Evolutionary conservation across 2,888 invertebrate species (phyloP).

Genomic region (Caprella mutica): DNA sequence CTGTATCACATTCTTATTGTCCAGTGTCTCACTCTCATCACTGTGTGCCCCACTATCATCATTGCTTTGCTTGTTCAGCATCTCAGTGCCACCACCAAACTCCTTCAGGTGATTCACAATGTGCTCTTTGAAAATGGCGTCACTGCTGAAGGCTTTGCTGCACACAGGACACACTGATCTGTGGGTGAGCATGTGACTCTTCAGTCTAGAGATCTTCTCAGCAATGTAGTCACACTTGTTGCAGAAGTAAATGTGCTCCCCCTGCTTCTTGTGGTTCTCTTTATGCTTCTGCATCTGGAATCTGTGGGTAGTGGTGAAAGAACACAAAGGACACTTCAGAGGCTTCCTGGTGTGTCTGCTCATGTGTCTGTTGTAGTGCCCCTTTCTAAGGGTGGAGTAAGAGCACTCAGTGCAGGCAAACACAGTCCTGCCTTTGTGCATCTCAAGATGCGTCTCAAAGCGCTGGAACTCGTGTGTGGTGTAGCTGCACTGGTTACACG

Average conservation of each 20-base stretch:
- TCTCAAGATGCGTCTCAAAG: neutral
- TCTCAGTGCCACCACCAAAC: too few relatives aligned
- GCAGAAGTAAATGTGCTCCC: neutral
- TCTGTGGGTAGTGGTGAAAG: neutral
- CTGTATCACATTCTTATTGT: too few relatives aligned
- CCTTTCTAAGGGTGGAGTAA: neutral
- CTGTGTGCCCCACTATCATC: too few relatives aligned
- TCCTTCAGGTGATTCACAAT: constrained; percentile 2
- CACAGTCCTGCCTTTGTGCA: neutral
- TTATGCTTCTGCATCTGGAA: constrained; percentile 1
- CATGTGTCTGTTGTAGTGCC: constrained; percentile 7
- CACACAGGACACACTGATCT: neutral
- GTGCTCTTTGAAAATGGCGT: neutral
- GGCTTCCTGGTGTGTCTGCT: constrained; percentile 3
- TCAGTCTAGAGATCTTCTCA: neutral
- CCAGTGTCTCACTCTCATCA: too few relatives aligned
- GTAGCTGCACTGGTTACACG: neutral
- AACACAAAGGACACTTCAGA: neutral
- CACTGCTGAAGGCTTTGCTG: neutral
- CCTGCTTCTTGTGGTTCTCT: constrained; percentile 1
- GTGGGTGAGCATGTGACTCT: neutral
- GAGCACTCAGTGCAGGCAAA: constrained; percentile 3
- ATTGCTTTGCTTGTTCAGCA: too few relatives aligned
- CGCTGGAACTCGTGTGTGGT: neutral
- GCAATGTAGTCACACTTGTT: neutral